These are phyloP conservation scores for Amiota mariae DNA, from an alignment of 2,888 invertebrate species.

Conservation along the genomic window DNA sequence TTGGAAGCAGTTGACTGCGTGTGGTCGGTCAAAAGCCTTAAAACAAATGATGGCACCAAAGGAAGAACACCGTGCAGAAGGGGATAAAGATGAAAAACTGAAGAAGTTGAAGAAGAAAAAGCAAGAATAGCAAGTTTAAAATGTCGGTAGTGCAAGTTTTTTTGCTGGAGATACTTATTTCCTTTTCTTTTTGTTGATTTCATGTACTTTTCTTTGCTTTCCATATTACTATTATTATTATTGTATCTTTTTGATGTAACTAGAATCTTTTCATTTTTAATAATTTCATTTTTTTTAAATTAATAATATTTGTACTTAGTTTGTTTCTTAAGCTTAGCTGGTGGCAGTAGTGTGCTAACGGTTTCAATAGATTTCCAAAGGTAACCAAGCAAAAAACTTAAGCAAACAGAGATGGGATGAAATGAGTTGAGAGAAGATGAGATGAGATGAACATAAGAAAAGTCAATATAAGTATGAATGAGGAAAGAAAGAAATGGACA, in stretches of 20 bases:
- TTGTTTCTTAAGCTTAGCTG: neutral
- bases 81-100: neutral
- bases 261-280: neutral
- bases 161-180: conserved; percentile 49
- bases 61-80: neutral
- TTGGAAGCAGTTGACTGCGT: neutral
- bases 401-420: no score
- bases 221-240: neutral
- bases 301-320: conserved; percentile 11
- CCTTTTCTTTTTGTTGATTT: conserved; percentile 15
- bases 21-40: conserved; percentile 2
- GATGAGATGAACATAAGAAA: neutral
- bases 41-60: conserved; percentile 7
- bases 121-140: neutral
- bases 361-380: neutral
- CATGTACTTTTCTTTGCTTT: neutral
- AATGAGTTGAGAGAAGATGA: no score
- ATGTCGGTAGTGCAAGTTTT: conserved; percentile 51
- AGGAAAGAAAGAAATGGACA: neutral
- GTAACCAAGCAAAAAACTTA: neutral
- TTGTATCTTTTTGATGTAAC: neutral
- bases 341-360: neutral
- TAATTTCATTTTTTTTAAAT: conserved; percentile 5
- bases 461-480: neutral
- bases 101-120: neutral